A percentile compares a stretch with the other conserved stretches of the same genome.
Conservation (phyloP, 2,888 invertebrate genomes). For the Dendrolimus houi region DNA sequence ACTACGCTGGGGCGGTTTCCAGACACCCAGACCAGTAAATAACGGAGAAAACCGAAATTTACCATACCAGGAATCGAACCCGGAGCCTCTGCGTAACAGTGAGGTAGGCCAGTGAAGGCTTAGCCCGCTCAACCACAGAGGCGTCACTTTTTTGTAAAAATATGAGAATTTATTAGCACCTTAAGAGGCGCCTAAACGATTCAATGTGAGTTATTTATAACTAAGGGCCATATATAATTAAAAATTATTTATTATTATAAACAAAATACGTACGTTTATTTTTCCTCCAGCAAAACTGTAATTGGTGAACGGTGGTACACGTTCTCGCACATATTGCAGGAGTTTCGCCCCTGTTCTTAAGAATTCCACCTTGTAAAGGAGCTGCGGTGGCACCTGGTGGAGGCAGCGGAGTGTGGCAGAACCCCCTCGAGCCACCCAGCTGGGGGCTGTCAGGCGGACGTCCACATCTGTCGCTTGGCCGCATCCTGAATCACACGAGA, state of each 20-base stretch:
- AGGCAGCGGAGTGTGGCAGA: constrained; percentile 84
- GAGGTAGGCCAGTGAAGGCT: too few species aligned
- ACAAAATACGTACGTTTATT: constrained; percentile 80
- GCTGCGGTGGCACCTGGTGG: constrained; percentile 84
- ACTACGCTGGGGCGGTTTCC: too few species aligned
- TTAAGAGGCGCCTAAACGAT: too few species aligned
- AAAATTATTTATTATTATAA: background rate
- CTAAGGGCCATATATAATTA: too few species aligned
- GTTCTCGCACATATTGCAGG: constrained; percentile 86
- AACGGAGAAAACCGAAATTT: too few species aligned
- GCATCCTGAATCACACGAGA: constrained; percentile 31
- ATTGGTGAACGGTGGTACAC: constrained; percentile 82
- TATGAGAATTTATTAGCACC: too few species aligned
- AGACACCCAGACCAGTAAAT: too few species aligned
- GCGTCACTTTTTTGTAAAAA: too few species aligned
- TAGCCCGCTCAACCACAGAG: too few species aligned
- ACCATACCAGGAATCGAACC: too few species aligned
- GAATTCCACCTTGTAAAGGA: constrained; percentile 84
- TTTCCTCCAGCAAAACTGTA: constrained; percentile 81
- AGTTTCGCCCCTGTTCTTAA: constrained; percentile 78
- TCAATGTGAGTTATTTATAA: too few species aligned
- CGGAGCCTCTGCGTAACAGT: too few species aligned
- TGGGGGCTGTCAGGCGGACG: constrained; percentile 80
- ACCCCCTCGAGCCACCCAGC: constrained; percentile 84
- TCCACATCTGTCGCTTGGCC: constrained; percentile 74